Evolutionary conservation across 2,113 vertebrate species (phyloP).

Genomic region (Scomber scombrus): DNA sequence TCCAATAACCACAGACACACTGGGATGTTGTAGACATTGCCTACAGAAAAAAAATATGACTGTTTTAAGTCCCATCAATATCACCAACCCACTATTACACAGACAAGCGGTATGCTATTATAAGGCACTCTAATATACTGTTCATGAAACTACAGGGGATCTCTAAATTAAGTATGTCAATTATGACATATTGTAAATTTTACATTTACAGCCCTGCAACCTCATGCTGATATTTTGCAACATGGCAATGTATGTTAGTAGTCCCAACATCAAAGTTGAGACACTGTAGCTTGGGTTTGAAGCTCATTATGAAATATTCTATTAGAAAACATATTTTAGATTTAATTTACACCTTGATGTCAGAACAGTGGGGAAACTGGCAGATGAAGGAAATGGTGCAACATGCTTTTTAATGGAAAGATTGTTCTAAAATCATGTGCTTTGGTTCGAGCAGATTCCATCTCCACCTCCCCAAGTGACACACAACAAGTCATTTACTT

Average conservation of each 20-base stretch:
- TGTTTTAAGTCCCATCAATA: not conserved
- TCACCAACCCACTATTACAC: not conserved
- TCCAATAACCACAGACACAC: slow-evolving; percentile 98
- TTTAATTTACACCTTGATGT: not conserved
- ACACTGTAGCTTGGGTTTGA: not conserved
- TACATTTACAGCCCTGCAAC: not conserved
- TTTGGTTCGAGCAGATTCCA: not conserved
- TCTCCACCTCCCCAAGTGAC: not conserved
- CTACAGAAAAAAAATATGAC: slow-evolving; percentile 75
- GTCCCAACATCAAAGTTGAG: not conserved
- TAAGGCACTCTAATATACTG: not conserved
- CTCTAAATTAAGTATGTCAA: not conserved
- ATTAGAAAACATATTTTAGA: not conserved
- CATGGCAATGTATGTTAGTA: not conserved
- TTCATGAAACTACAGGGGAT: not conserved
- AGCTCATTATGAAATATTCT: not conserved
- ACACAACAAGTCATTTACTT: too few relatives aligned
- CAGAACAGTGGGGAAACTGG: not conserved
- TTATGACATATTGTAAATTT: not conserved
- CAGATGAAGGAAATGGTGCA: not conserved
- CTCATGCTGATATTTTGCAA: not conserved
- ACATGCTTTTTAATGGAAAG: not conserved
- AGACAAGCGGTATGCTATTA: not conserved
- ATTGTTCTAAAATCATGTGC: not conserved
- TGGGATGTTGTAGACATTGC: slow-evolving; percentile 97